Evolutionary conservation across 2,113 vertebrate genomes (phyloP).

Genomic region (Hippocampus abdominalis): DNA sequence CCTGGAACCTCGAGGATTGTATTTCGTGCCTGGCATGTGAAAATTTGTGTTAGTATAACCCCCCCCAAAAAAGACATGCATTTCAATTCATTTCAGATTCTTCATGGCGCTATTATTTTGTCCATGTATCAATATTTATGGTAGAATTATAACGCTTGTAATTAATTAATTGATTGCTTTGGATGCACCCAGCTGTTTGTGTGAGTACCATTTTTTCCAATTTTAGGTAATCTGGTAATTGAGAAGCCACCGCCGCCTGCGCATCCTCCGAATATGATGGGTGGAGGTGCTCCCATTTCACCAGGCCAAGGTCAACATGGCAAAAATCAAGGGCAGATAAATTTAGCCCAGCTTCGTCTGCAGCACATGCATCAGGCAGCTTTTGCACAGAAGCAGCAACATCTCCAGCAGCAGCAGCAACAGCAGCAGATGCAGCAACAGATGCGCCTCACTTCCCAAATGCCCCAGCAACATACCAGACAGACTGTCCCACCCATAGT

Average conservation of each 20-base stretch:
- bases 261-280: conserved; percentile 84
- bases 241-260: conserved; percentile 85
- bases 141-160: not conserved
- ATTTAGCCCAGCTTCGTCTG: conserved; percentile 91
- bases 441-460: conserved; percentile 90
- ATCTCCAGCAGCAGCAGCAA: conserved; percentile 75
- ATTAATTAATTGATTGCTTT: not conserved
- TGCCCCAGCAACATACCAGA: conserved; percentile 81
- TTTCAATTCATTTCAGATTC: too few relatives aligned
- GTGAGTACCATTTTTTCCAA: conserved; percentile 11
- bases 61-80: too few relatives aligned
- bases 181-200: not conserved
- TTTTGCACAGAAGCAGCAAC: conserved; percentile 83
- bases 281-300: conserved; percentile 81
- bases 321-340: conserved; percentile 93
- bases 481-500: conserved; percentile 81
- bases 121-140: too few relatives aligned
- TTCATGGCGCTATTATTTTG: too few relatives aligned
- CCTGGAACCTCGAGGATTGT: too few relatives aligned
- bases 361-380: conserved; percentile 96
- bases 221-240: conserved; percentile 89
- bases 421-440: conserved; percentile 85
- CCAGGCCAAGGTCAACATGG: conserved; percentile 83
- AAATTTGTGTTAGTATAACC: too few relatives aligned
- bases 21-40: too few relatives aligned